Percentiles rank a stretch among this genome's conserved stretches.
phyloP scores from a whole-genome alignment of 2,888 invertebrate genomes.

The Eledona agricola region DNA sequence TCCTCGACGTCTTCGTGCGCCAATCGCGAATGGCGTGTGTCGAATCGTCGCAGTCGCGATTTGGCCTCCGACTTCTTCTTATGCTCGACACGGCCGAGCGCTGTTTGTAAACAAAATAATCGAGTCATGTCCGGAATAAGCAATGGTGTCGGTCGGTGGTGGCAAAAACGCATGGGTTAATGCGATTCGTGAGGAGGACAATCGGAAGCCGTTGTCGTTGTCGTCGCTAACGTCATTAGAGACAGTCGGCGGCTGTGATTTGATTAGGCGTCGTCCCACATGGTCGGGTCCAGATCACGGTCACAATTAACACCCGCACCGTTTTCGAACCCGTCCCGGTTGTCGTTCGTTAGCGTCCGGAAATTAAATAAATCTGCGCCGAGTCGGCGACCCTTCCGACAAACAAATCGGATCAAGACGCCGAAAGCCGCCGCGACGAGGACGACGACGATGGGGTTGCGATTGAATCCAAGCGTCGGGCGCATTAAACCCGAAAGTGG shows the following conservation, averaged over 20 bases:
- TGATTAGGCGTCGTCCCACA: slow-evolving; percentile 39
- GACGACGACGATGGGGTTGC: slow-evolving; percentile 40
- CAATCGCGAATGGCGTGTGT: slow-evolving; percentile 45
- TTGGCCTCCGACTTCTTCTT: slow-evolving; percentile 45
- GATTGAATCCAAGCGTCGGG: slow-evolving; percentile 51
- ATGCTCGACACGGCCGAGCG: slow-evolving; percentile 57
- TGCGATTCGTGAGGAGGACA: slow-evolving; percentile 29
- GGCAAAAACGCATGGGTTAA: slow-evolving; percentile 23
- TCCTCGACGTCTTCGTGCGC: no score
- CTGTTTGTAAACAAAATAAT: slow-evolving; percentile 62
- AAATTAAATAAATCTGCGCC: slow-evolving; percentile 57
- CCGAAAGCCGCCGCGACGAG: slow-evolving; percentile 29
- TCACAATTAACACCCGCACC: slow-evolving; percentile 37
- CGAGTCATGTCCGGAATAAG: slow-evolving; percentile 59
- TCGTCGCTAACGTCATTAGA: slow-evolving; percentile 32
- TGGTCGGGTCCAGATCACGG: slow-evolving; percentile 38
- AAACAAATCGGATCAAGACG: slow-evolving; percentile 57
- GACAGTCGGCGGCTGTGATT: slow-evolving; percentile 37
- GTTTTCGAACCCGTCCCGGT: slow-evolving; percentile 43
- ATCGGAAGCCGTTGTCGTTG: slow-evolving; percentile 34
- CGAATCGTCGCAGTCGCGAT: slow-evolving; percentile 41
- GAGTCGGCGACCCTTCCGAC: slow-evolving; percentile 47
- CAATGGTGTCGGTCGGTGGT: slow-evolving; percentile 47
- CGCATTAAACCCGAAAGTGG: slow-evolving; percentile 57
- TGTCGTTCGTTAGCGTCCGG: slow-evolving; percentile 54